These are phyloP conservation scores for Miichthys miiuy DNA, from an alignment of 2,797 vertebrate species.

Conservation along the genomic window DNA sequence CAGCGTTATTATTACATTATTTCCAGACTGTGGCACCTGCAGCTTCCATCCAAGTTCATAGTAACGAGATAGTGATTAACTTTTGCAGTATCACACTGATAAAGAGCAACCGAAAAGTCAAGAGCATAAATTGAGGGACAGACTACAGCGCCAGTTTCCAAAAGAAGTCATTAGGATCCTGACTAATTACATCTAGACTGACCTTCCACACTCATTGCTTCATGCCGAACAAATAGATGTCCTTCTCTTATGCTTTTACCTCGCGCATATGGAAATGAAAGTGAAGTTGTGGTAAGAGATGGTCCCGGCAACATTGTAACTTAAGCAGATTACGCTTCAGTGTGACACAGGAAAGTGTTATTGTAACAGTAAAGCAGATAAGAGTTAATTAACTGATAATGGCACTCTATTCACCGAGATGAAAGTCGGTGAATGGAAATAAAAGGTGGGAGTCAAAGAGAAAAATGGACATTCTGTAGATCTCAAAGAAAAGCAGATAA, in stretches of 20 bases:
- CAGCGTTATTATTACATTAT: conserved; percentile 54
- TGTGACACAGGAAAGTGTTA: conserved; percentile 68
- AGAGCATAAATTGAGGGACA: conserved; percentile 59
- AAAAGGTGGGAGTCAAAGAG: conserved; percentile 51
- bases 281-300: conserved; percentile 53
- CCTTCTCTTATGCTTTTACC: conserved; percentile 24
- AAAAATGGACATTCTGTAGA: conserved; percentile 63
- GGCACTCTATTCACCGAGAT: conserved; percentile 64
- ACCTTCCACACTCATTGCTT: conserved; percentile 63
- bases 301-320: conserved; percentile 44
- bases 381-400: conserved; percentile 84
- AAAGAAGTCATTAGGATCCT: conserved; percentile 55
- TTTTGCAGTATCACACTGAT: conserved; percentile 46
- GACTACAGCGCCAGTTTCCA: conserved; percentile 33
- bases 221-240: conserved; percentile 45
- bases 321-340: conserved; percentile 52
- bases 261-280: conserved; percentile 32
- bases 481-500: conserved; percentile 67
- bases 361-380: conserved; percentile 71
- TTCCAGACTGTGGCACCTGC: conserved; percentile 43
- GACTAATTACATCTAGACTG: conserved; percentile 56
- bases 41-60: conserved; percentile 27
- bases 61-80: conserved; percentile 50
- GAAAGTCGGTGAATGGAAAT: conserved; percentile 66
- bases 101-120: conserved; percentile 66